Conservation (phyloP, 2,797 vertebrate species). For the Paedocypris micromegethes region DNA sequence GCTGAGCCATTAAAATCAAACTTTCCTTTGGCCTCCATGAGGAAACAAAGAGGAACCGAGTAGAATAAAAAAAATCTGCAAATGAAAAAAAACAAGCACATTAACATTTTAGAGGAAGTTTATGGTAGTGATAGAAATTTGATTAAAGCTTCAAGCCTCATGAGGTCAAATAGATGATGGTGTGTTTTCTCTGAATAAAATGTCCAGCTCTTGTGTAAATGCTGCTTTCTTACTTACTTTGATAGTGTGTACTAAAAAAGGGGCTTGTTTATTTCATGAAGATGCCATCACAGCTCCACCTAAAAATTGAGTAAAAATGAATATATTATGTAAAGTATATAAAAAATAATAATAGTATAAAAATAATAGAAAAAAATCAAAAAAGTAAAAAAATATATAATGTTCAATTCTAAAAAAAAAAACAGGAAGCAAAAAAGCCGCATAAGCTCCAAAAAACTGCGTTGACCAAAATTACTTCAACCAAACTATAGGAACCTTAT, state of each 20-base stretch:
- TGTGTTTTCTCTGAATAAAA: conserved; percentile 2
- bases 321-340: background rate
- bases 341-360: background rate
- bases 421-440: background rate
- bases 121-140: background rate
- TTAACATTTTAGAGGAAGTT: background rate
- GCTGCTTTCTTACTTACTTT: no score
- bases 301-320: conserved; percentile 4
- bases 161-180: conserved; percentile 22
- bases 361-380: no score
- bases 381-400: no score
- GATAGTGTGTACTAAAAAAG: background rate
- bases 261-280: conserved; percentile 4
- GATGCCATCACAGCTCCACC: conserved; percentile 26
- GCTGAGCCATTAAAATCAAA: conserved; percentile 82
- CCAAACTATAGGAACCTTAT: no score
- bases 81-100: background rate
- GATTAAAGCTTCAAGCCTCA: conserved; percentile 17
- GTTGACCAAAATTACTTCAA: no score
- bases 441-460: background rate
- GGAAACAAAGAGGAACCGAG: conserved; percentile 2
- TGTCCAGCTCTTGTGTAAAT: conserved; percentile 9
- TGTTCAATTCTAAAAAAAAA: no score
- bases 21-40: conserved; percentile 87
- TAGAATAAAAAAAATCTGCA: background rate